Conservation (phyloP, 2,888 invertebrate species). For the Cinara cedri region DNA sequence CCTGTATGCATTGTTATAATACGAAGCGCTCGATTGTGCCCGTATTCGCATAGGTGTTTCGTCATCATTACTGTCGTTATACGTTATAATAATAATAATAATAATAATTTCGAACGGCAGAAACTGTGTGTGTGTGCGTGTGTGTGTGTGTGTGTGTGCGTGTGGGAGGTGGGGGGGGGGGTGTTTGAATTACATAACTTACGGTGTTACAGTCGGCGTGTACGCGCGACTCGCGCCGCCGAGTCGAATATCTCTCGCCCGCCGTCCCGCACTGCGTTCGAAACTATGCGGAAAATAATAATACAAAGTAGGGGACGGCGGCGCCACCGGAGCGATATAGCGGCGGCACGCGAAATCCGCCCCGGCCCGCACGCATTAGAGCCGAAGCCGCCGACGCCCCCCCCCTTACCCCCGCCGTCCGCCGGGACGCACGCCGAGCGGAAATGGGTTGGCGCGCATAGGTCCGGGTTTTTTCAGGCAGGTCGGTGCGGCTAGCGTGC, state of each 20-base stretch:
- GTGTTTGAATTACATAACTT: constrained; percentile 48
- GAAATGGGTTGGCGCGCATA: not conserved
- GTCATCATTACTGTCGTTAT: constrained; percentile 4
- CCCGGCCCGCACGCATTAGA: not conserved
- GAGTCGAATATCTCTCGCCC: constrained; percentile 16
- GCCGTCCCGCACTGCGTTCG: not conserved
- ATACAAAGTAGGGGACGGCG: not conserved
- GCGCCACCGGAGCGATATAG: not conserved
- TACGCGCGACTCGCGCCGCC: not conserved
- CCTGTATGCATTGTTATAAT: not conserved
- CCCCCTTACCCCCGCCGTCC: too few species aligned
- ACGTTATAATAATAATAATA: not conserved
- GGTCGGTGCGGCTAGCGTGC: too few species aligned
- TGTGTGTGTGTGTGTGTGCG: too few species aligned
- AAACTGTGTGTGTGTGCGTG: too few species aligned
- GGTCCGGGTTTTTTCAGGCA: too few species aligned
- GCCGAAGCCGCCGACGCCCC: too few species aligned
- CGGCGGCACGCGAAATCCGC: constrained; percentile 15
- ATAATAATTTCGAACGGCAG: constrained; percentile 39
- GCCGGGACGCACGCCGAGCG: not conserved
- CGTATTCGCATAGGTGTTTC: constrained; percentile 8
- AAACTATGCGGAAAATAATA: constrained; percentile 26
- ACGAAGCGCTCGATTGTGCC: not conserved
- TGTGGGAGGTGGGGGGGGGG: too few species aligned
- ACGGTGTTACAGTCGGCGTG: not conserved